Base-by-base conservation (phyloP, 2,888 invertebrate species). In the Chloroclystis v-ata region DNA sequence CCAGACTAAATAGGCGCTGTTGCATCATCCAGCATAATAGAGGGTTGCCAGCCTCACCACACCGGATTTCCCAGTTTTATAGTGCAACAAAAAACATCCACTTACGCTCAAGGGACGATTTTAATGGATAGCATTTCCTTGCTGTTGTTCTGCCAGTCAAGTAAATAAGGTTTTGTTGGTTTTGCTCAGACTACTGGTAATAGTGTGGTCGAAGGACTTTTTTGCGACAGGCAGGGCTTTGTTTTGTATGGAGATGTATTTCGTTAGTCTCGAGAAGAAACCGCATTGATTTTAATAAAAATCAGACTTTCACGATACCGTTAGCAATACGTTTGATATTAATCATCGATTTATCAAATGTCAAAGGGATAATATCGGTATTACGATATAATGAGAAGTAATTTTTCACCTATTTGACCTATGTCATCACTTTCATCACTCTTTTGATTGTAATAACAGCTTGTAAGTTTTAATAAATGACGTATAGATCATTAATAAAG, bases 51-150 rank as follows among this genome's bases (percentile, higher is more conserved):
- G 43, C 40, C 40, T 47, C 47, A 40, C 48, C 41, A 45, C 59
- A 61, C 65, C 65, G 69, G 73, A 73, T 67, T 69, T 70, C 67
- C 70, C 63, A 61, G 61, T 64, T 63, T 60, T 54, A 51, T 56
- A 52, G 54, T 41, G 52, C 37, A 52, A 47, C 43, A 57, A 60
- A 63, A 65, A 66, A 60, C 40, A 44, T 42, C 46, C 49, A 49
- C 44, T 33, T 33, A 30, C 40, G 32, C 49, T 37, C 43, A 48
- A 56, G 58, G 38, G 43, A 56, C 41, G 40, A 49, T 42, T 49
- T 53, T 51, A 51, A 50, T 50, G 46, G 50, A 50, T 40, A 37
- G 45, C 49, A 49, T 47, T 54, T 57, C 54, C 52, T 53, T 26
- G 20, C 48, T 49, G 54, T 57, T 54, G 53, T 55, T 37, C 51